A percentile compares a stretch with the other conserved stretches of the same genome.
Evolutionary conservation across 2,113 vertebrate genomes (phyloP).

Genomic region (Menura novaehollandiae): DNA sequence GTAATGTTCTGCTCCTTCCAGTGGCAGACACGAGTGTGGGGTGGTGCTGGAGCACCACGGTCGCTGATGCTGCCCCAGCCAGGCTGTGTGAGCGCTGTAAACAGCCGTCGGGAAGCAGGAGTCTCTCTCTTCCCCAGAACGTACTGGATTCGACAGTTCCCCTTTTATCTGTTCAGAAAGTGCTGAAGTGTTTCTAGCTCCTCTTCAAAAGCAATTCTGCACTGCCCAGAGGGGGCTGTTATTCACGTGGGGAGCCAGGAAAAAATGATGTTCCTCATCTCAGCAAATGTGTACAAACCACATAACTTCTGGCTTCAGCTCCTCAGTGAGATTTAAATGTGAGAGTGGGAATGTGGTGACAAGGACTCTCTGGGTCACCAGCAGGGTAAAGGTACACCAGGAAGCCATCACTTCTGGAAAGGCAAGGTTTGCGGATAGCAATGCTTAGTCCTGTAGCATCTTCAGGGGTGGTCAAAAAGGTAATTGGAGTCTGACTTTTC

Average conservation of each 20-base stretch:
- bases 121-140: neutral
- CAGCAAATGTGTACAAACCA: neutral
- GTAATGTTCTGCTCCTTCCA: neutral
- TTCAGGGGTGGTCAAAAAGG: neutral
- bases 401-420: neutral
- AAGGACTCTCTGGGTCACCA: neutral
- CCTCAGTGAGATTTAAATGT: neutral
- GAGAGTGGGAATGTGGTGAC: neutral
- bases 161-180: conserved; percentile 42
- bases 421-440: neutral
- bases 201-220: conserved; percentile 57
- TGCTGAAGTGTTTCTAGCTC: conserved; percentile 50
- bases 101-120: neutral
- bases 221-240: conserved; percentile 49
- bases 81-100: neutral
- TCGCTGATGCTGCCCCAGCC: neutral
- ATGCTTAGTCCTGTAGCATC: neutral
- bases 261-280: neutral
- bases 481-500: neutral
- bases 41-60: rapidly evolving
- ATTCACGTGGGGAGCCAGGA: conserved; percentile 11
- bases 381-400: neutral
- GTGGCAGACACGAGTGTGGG: neutral
- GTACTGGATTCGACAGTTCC: neutral
- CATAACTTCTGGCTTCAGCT: neutral